Percentiles rank a stretch among this genome's conserved stretches.
Evolutionary conservation across 2,888 invertebrate species (phyloP).

Genomic region (Nephrotoma flavescens): DNA sequence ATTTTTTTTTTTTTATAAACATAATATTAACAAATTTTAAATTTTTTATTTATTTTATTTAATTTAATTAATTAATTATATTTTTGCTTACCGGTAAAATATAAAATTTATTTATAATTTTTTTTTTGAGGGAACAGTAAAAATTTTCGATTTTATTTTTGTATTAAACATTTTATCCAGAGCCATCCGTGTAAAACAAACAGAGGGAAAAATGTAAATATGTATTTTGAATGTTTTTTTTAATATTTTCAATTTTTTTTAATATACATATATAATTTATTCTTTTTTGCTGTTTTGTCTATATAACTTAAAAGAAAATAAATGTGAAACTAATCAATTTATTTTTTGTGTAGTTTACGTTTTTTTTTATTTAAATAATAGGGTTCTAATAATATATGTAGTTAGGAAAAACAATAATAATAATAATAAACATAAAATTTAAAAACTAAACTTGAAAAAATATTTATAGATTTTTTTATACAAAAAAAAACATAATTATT

Average conservation of each 20-base stretch:
- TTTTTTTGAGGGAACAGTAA: not conserved
- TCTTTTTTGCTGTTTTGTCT: not conserved
- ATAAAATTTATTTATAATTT: not conserved
- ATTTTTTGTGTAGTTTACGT: not conserved
- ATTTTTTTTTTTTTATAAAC: not conserved
- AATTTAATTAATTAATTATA: not conserved
- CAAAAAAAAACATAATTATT: not conserved
- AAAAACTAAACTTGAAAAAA: not conserved
- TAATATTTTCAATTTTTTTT: not conserved
- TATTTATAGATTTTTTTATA: not conserved
- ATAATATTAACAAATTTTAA: not conserved
- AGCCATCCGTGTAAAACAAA: not conserved
- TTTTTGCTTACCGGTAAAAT: not conserved
- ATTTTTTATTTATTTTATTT: not conserved
- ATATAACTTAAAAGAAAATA: not conserved
- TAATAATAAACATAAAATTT: not conserved
- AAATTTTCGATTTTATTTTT: not conserved
- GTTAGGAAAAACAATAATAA: not conserved
- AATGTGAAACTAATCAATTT: not conserved
- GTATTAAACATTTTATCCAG: not conserved
- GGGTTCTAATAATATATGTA: not conserved
- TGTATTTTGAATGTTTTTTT: not conserved
- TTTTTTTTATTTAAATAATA: not conserved
- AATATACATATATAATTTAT: not conserved
- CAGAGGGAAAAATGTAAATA: not conserved